phyloP scores from a whole-genome alignment of 1,140 invertebrate genomes.

The Sinella curviseta region DNA sequence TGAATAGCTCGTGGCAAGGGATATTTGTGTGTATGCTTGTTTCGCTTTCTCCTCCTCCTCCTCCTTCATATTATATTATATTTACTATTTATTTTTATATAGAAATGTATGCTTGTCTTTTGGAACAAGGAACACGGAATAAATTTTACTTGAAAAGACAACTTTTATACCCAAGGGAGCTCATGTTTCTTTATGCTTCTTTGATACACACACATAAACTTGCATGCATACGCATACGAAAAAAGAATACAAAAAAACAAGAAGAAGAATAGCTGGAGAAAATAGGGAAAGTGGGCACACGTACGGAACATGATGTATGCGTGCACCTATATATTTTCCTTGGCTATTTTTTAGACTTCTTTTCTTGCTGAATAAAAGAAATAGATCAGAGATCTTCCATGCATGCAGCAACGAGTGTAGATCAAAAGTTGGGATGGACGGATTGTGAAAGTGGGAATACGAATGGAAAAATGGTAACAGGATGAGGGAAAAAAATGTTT shows the following conservation, averaged over 20 bases:
- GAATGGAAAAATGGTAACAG: no score
- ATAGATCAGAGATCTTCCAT: conserved; percentile 4
- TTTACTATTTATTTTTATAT: background rate
- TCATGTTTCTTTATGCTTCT: background rate
- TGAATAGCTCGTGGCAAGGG: background rate
- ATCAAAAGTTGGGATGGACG: conserved; percentile 11
- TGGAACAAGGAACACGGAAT: background rate
- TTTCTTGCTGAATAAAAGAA: background rate
- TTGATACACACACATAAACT: conserved; percentile 5
- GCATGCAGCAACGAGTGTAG: background rate
- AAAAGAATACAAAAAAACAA: background rate
- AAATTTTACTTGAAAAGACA: conserved; percentile 18
- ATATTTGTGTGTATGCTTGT: background rate
- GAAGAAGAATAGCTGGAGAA: background rate
- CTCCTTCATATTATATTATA: background rate
- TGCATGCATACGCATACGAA: background rate
- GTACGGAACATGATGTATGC: background rate
- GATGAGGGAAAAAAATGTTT: no score
- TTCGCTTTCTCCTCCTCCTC: background rate
- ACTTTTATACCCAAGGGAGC: conserved; percentile 17
- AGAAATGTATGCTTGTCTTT: background rate
- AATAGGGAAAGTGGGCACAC: background rate
- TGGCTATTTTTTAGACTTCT: background rate
- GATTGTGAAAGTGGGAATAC: background rate
- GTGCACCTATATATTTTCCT: background rate